Percentiles rank a stretch among this genome's conserved stretches.
Conservation (phyloP, 2,888 invertebrate genomes). For the Laspeyria flexula region DNA sequence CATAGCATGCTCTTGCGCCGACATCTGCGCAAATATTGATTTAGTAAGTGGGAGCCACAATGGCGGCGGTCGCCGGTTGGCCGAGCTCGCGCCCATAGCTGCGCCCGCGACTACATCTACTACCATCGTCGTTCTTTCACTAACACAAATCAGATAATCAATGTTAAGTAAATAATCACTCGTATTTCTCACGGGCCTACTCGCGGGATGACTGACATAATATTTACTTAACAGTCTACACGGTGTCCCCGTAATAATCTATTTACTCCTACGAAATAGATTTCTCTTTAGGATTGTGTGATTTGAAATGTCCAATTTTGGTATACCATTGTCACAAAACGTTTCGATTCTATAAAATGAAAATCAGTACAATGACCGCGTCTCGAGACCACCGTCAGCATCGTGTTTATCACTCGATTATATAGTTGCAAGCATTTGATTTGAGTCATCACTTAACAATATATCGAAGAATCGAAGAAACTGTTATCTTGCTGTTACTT, state of each 20-base stretch:
- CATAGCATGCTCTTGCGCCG: conserved; percentile 83
- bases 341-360: conserved; percentile 41
- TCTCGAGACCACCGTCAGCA: conserved; percentile 46
- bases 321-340: conserved; percentile 27
- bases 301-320: conserved; percentile 34
- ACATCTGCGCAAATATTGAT: conserved; percentile 86
- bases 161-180: conserved; percentile 55
- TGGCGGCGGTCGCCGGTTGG: conserved; percentile 63
- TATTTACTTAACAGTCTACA: conserved; percentile 31
- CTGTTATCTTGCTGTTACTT: conserved; percentile 21
- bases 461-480: conserved; percentile 29
- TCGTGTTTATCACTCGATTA: conserved; percentile 48
- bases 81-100: conserved; percentile 48
- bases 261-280: conserved; percentile 14
- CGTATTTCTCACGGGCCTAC: conserved; percentile 52
- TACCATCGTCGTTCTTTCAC: conserved; percentile 54
- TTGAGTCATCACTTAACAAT: conserved; percentile 35
- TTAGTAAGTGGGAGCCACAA: conserved; percentile 82
- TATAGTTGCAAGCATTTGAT: conserved; percentile 38
- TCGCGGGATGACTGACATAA: conserved; percentile 25
- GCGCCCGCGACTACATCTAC: conserved; percentile 50
- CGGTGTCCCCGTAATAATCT: conserved; percentile 18
- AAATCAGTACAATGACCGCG: conserved; percentile 60
- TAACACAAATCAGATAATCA: conserved; percentile 55
- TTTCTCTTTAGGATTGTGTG: conserved; percentile 32